Conservation (phyloP, 2,113 vertebrate species). For the Zingel zingel region DNA sequence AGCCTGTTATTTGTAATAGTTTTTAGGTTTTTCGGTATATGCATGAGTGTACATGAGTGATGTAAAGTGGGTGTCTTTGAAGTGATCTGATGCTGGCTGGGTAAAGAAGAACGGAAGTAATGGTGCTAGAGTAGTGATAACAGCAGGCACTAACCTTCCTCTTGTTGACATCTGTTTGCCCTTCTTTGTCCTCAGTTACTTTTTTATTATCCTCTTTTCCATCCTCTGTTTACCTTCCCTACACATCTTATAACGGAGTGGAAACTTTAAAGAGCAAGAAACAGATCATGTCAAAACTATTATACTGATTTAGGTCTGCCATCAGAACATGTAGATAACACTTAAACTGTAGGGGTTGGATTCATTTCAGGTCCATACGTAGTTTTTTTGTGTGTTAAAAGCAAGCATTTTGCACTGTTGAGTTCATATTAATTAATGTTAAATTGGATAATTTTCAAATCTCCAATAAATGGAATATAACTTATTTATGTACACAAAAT, state of each 20-base stretch:
- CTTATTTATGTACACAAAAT: neutral
- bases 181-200: slow-evolving; percentile 28
- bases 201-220: neutral
- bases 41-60: slow-evolving; percentile 64
- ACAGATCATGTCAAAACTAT: slow-evolving; percentile 19
- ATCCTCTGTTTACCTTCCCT: neutral
- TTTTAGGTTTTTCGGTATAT: slow-evolving; percentile 46
- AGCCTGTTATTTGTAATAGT: slow-evolving; percentile 28
- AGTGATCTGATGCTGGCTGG: slow-evolving; percentile 46
- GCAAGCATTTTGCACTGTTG: neutral
- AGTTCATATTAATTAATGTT: neutral
- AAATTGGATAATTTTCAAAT: slow-evolving; percentile 2
- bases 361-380: neutral
- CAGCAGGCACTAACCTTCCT: slow-evolving; percentile 28
- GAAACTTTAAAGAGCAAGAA: slow-evolving; percentile 57
- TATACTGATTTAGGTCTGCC: slow-evolving; percentile 4
- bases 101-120: slow-evolving; percentile 29
- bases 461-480: neutral
- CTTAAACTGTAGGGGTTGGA: neutral
- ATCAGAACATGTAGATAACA: neutral
- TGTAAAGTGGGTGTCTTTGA: slow-evolving; percentile 58
- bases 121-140: slow-evolving; percentile 23
- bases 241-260: slow-evolving; percentile 29
- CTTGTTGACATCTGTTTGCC: slow-evolving; percentile 38
- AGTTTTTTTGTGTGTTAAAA: neutral